Evolutionary conservation across 2,113 vertebrate genomes (phyloP), one percentile per base, ranked within the genome.

Genomic region (Amblyornis subalaris): DNA sequence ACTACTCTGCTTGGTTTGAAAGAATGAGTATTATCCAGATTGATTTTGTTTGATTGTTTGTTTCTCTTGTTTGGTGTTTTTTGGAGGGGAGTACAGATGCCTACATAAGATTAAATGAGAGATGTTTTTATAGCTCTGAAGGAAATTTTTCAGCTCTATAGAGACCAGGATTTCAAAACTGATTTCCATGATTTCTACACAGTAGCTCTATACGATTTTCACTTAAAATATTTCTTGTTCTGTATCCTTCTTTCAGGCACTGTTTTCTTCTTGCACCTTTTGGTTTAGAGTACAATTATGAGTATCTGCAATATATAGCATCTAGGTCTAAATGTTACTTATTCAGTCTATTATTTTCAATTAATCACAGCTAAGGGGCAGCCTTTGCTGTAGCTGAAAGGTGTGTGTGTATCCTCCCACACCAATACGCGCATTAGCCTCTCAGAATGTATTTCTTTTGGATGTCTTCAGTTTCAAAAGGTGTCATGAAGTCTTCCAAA

Each of bases 51-150:
- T 36, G 5, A 14, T 70, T 71, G 11, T 12, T 45, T 47, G 10
- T 38, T 69, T 78, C 14, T 3, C 26, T 51, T 81, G 6, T 74
- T 88, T 38, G 38, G 6, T 66, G 16, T 2, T 33, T 74, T 58
- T 15, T 0, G 1, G 18, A 16, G 7, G 9, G 12, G 21, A 55
- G 8, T 53, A 50, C 3, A 18, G 13, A 5, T 38, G 51, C 1
- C 4, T 47, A 23, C 2, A 1, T 42, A 45, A 72, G 21, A 33
- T 42, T 19, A 78, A 50, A 50, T 35, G 7, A 29, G 38, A 62
- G 18, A 12, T 75, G 17, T 36, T 85, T 88, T 40, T 69, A 0
- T 38, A 60, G 53, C 16, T 61, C 28, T 73, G 40, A 17, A 71
- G 10, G 44, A 79, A 12, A 6, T 60, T 10, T 0, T 1, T 45